Evolutionary conservation across 53 echinoderm and acorn worm genomes (phyloP), one percentile per base, ranked within the genome.

Genomic region (Patiria pectinifera): DNA sequence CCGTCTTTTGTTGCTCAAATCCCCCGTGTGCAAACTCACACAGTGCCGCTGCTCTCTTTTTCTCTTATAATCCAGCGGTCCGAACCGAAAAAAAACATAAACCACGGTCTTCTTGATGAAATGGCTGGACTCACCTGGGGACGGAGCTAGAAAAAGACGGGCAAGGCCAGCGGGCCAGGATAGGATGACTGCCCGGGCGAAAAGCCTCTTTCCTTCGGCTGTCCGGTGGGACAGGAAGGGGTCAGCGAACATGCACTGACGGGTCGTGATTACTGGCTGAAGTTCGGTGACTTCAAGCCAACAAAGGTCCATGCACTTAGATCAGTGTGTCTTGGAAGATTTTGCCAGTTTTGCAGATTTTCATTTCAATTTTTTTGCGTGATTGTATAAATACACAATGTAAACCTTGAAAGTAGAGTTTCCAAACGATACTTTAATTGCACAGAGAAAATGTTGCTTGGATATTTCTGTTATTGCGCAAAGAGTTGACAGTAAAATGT

Each of bases 281-380:
- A 80, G 81, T 80, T 90, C 90, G 79, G 6, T 81, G 90, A 90
- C 81, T 90, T 80, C 75, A 69, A 47, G 11, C 11, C 9, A 15
- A 47, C 87, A 87, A 87, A 87, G 87, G 87, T 87, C 87, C 25
- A 26, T 78, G 78, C 62, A 78, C 87, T 87, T 35, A 35, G 1
- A 59, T 66, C 35, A 76, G 35, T 76, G 25, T 15, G 76, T 25
- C 79, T 78, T 44, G 74, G 11, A 45, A 15, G 11, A 45, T 11
- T 43, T 45, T 15, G 47, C 46, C 11, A 45, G 12, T 78, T 78
- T 78, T 43, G 79, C 79, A 74, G 74, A 18, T 24, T 23, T 2
- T 25, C 25, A 25, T 76, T 76, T 25, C 35, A 18, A 66, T 14
- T 66, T 66, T 66, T 18, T 35, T 35, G 35, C 35, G 53, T 53